Conservation (phyloP, 2,797 vertebrate genomes). For the Dallia pectoralis region DNA sequence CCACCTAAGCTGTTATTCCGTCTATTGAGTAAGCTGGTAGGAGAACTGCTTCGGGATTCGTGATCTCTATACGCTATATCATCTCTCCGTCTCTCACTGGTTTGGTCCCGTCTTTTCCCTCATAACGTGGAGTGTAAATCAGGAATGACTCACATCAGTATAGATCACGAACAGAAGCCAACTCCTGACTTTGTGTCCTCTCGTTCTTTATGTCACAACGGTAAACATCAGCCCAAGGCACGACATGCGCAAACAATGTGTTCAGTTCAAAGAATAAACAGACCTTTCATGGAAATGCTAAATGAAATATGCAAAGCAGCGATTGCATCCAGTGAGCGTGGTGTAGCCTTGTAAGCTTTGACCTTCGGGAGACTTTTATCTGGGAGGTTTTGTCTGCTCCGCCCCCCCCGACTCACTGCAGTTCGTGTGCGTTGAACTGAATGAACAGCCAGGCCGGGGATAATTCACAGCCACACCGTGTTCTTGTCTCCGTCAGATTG, state of each 20-base stretch:
- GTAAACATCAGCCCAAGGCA: not conserved
- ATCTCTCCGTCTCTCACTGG: slow-evolving; percentile 16
- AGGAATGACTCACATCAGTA: slow-evolving; percentile 49
- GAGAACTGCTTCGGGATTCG: no score
- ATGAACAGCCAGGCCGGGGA: not conserved
- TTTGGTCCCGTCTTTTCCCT: slow-evolving; percentile 36
- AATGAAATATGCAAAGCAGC: not conserved
- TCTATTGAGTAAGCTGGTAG: not conserved
- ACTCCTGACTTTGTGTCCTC: slow-evolving; percentile 24
- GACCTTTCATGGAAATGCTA: not conserved
- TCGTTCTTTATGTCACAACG: not conserved
- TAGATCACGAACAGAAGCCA: slow-evolving; percentile 37
- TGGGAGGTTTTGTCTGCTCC: not conserved
- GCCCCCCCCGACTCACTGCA: not conserved
- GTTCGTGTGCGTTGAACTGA: not conserved
- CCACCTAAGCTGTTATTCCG: not conserved
- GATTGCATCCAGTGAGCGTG: not conserved
- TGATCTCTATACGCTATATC: not conserved
- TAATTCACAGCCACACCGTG: not conserved
- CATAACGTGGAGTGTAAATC: slow-evolving; percentile 39
- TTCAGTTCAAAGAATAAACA: not conserved
- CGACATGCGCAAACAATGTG: not conserved
- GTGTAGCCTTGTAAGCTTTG: not conserved
- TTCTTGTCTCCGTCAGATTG: slow-evolving; percentile 68
- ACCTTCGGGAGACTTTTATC: not conserved